phyloP scores from a whole-genome alignment of 2,113 vertebrate species.

The Scalopus aquaticus region DNA sequence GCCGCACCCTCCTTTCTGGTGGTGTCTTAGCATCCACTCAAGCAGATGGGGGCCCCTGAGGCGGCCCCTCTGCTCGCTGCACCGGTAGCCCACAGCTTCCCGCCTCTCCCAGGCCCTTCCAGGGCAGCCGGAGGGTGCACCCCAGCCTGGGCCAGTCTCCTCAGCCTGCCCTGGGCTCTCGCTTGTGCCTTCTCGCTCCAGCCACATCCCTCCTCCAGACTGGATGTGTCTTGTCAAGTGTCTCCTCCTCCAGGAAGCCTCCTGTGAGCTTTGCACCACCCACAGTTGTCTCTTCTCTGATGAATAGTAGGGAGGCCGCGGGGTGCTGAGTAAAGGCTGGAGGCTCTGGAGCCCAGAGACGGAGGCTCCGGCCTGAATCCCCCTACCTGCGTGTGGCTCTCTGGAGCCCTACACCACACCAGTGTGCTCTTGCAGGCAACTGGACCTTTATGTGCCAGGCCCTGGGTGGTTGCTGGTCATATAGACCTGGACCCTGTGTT shows the following conservation, averaged over 20 bases:
- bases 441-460: neutral
- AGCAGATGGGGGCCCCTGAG: neutral
- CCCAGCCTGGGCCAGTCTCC: neutral
- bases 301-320: neutral
- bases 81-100: neutral
- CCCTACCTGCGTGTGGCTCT: neutral
- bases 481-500: neutral
- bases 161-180: neutral
- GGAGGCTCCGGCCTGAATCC: neutral
- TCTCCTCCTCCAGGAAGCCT: neutral
- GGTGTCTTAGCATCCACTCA: neutral
- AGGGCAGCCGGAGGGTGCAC: neutral
- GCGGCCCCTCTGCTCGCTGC: neutral
- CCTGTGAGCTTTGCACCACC: neutral
- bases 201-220: neutral
- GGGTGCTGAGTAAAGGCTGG: neutral
- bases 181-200: neutral
- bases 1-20: neutral
- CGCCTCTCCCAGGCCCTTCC: neutral
- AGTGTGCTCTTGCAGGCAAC: neutral
- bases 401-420: accelerated
- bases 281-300: neutral
- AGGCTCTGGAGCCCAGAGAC: neutral
- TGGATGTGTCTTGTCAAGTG: neutral
- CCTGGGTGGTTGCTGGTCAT: neutral